Base-by-base conservation (phyloP, 1,140 invertebrate genomes). In the Dolichoris vasculosae region DNA sequence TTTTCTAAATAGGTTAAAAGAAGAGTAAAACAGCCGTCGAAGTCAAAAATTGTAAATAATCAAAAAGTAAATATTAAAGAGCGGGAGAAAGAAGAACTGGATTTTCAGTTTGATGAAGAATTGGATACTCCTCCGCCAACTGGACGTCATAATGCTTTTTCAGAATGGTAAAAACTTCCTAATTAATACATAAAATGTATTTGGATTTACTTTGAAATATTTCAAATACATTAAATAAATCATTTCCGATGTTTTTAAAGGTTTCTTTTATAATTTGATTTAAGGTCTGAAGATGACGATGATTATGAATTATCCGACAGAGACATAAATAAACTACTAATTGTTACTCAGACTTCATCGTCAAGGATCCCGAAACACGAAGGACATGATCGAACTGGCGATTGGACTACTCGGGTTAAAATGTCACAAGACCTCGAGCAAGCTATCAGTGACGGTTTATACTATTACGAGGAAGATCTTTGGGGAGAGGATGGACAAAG, bases 51-150 rank as follows among this genome's bases (percentile, higher is more conserved):
- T 26, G 90, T 94, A 91, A 92, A 91, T 59, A 91, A 89, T 83
- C 90, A 92, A 7, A 91, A 89, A 77, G 89, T 83, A 38, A 90
- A 88, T 85, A 93, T 90, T 85, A 93, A 92, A 86, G 92, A 90
- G 87, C 93, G 94, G 88, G 95, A 96, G 91, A 95, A 96, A 85
- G 97, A 98, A 92, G 98, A 99, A 91, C 93, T 99, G 83, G 97
- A 99, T 92, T 99, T 99, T 94, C 97, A 98, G 94, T 98, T 99
- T 94, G 98, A 99, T 91, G 98, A 99, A 93, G 98, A 99, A 92
- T 93, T 99, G 59, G 96, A 98, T 87, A 94, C 95, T 84, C 94
- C 95, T 83, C 93, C 95, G 32, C 95, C 96, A 35, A 95, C 94
- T 84, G 96, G 95, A 90, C 95, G 97, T 86, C 95, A 96, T 82